Evolutionary conservation across 2,113 vertebrate genomes (phyloP), one percentile per base, ranked within the genome.

Genomic region (Ursus arctos): DNA sequence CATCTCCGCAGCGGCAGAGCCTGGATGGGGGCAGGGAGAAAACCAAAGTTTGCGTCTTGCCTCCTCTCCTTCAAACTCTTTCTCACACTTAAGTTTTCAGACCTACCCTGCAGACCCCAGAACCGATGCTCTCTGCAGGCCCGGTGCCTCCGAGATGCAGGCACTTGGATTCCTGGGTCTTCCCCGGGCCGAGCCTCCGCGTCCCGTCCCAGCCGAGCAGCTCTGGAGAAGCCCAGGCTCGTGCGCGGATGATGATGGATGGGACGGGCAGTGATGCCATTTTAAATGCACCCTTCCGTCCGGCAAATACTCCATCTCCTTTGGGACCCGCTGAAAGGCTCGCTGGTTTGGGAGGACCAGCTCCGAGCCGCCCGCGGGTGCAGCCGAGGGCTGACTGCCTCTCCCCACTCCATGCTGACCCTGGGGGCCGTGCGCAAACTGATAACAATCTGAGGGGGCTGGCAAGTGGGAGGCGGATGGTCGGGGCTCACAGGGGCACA

Each of bases 131-230:
- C 9, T 15, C 51, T 16, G 72, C 61, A 28, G 31, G 15, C 57
- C 51, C 55, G 2, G 28, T 15, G 40, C 16, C 53, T 26, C 2
- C 4, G 10, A 59, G 49, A 18, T 21, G 19, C 51, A 24, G 72
- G 18, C 10, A 2, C 83, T 5, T 49, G 6, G 0, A 9, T 19
- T 4, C 11, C 16, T 14, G 15, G 10, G 53, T 24, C 21, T 28
- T 69, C 71, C 59, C 21, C 18, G 0, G 2, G 80, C 49, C 26
- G 6, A 14, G n/a, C 53, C 51, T 28, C 36, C 2, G 40, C 2
- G 18, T 31, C 63, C 0, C 0, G 18, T 31, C 63, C 0, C 0
- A 0, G 8, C 69, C 1, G 0, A 33, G 79, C 10, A 2, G 28
- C 79, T 49, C 43, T 4, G 14, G 59, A 59, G 77, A 28, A 79